phyloP scores from a whole-genome alignment of 1,140 invertebrate species.

The Pogonomyrmex californicus region DNA sequence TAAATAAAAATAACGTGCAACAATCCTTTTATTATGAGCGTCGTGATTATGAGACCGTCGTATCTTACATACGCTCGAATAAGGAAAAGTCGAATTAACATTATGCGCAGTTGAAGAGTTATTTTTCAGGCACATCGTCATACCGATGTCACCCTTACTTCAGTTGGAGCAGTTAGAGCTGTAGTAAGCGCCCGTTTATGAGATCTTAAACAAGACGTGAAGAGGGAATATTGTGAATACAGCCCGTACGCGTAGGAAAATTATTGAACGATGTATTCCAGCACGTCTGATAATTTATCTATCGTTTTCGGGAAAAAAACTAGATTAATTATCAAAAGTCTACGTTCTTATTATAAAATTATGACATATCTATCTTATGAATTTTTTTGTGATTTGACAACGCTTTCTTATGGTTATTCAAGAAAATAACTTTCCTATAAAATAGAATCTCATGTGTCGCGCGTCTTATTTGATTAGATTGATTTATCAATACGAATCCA shows the following conservation, averaged over 20 bases:
- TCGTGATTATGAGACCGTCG: slow-evolving; percentile 25
- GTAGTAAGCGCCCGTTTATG: slow-evolving; percentile 72
- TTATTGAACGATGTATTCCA: slow-evolving; percentile 62
- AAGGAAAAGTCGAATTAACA: slow-evolving; percentile 15
- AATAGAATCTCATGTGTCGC: background rate
- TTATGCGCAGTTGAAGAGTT: slow-evolving; percentile 16
- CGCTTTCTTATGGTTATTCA: background rate
- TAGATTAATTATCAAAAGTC: slow-evolving; percentile 25
- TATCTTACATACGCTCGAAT: background rate
- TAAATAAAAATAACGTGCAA: background rate
- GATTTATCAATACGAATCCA: slow-evolving; percentile 31
- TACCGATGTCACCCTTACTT: slow-evolving; percentile 64
- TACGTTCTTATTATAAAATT: background rate
- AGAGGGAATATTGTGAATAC: slow-evolving; percentile 72
- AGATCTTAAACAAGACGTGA: slow-evolving; percentile 76
- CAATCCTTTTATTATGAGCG: background rate
- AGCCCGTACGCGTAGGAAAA: slow-evolving; percentile 55
- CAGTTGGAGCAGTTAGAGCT: slow-evolving; percentile 64
- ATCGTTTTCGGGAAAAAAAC: background rate
- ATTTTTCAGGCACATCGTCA: slow-evolving; percentile 57
- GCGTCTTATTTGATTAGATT: slow-evolving; percentile 30
- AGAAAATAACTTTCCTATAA: background rate
- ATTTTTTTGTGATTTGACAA: background rate
- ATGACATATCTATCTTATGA: too few species aligned
- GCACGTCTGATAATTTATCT: slow-evolving; percentile 33